phyloP scores from a whole-genome alignment of 1,140 invertebrate species.

The Sweltsa coloradensis region DNA sequence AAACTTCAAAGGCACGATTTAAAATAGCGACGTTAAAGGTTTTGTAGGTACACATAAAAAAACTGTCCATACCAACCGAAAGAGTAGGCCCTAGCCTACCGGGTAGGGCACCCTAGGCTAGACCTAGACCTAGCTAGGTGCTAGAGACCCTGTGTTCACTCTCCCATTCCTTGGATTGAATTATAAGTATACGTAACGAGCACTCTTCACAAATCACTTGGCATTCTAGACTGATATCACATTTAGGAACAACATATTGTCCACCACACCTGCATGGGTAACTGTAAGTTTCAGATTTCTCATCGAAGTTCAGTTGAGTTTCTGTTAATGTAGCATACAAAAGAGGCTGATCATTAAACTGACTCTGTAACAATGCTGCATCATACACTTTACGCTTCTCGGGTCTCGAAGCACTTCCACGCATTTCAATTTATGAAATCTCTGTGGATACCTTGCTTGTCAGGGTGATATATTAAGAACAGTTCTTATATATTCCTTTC shows the following conservation, averaged over 20 bases:
- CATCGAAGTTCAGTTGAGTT: slow-evolving; percentile 34
- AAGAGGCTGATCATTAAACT: slow-evolving; percentile 36
- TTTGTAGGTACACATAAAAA: too few relatives aligned
- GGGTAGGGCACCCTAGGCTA: too few relatives aligned
- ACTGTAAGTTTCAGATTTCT: slow-evolving; percentile 28
- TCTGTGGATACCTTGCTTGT: slow-evolving; percentile 33
- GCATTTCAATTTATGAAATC: slow-evolving; percentile 43
- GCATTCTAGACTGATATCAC: slow-evolving; percentile 30
- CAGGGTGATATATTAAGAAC: slow-evolving; percentile 45
- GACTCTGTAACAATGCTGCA: slow-evolving; percentile 31
- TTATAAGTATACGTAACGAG: slow-evolving; percentile 44
- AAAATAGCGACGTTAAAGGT: too few relatives aligned
- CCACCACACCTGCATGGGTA: slow-evolving; percentile 52
- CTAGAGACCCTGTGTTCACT: too few relatives aligned
- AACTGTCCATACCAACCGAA: too few relatives aligned
- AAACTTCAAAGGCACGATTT: too few relatives aligned
- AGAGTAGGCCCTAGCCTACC: too few relatives aligned
- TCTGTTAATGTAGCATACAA: slow-evolving; percentile 40
- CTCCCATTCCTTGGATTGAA: background rate
- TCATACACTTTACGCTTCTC: slow-evolving; percentile 43
- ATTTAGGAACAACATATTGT: slow-evolving; percentile 36
- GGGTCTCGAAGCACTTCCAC: slow-evolving; percentile 44
- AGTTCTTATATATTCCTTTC: slow-evolving; percentile 45
- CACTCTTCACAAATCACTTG: slow-evolving; percentile 47
- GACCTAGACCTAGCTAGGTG: too few relatives aligned